Conservation (phyloP, 2,797 vertebrate genomes). For the Staurois parvus region DNA sequence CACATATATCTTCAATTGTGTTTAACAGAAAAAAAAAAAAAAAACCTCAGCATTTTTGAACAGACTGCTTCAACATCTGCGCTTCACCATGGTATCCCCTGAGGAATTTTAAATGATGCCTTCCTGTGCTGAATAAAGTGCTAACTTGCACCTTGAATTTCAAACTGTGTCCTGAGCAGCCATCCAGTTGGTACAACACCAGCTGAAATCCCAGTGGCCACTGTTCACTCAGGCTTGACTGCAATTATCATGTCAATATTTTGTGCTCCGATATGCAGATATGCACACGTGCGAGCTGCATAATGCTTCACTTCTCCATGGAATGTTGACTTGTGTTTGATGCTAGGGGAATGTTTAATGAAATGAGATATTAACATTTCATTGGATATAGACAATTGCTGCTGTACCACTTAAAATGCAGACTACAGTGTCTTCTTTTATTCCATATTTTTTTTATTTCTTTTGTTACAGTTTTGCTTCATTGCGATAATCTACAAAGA, state of each 20-base stretch:
- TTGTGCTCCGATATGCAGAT: conserved; percentile 88
- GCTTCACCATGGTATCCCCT: conserved; percentile 86
- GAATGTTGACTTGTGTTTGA: conserved; percentile 81
- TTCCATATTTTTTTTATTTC: background rate
- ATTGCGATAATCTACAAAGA: background rate
- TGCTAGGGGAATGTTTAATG: conserved; percentile 80
- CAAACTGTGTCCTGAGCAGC: conserved; percentile 94
- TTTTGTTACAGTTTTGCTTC: background rate
- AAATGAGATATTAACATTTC: conserved; percentile 77
- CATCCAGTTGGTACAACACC: conserved; percentile 93
- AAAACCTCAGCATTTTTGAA: conserved; percentile 83
- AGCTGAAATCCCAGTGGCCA: conserved; percentile 87
- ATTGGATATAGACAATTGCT: conserved; percentile 73
- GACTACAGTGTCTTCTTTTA: conserved; percentile 48
- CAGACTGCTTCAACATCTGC: conserved; percentile 91
- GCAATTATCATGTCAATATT: conserved; percentile 99
- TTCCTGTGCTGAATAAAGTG: conserved; percentile 87
- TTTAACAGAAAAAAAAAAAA: conserved; percentile 54
- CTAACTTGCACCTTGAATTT: conserved; percentile 90
- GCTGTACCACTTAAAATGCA: conserved; percentile 73
- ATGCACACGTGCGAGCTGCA: conserved; percentile 82
- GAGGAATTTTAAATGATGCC: conserved; percentile 91
- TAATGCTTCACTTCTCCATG: conserved; percentile 83
- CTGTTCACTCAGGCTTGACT: conserved; percentile 88
- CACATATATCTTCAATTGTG: conserved; percentile 3